Evolutionary conservation across 2,888 invertebrate species (phyloP), one percentile per base, ranked within the genome.

Genomic region (Melanchra persicariae): DNA sequence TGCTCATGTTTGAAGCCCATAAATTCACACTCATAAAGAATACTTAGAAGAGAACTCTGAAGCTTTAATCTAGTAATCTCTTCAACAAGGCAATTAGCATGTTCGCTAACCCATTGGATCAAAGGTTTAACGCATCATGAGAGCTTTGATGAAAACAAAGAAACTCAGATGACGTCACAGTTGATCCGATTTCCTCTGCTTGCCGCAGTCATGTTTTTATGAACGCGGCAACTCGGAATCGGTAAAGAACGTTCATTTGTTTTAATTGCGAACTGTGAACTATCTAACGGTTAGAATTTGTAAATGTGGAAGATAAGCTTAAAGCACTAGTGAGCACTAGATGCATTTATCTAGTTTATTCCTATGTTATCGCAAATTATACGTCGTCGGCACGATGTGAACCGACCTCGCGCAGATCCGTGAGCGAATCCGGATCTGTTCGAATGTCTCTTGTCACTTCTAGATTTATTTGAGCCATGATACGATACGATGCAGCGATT

Each of bases 331-430:
- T 57, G 30, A 65, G 64, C 26, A 69, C 37, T 74, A 24, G 70
- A 71, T 76, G 75, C 75, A 74, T 79, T 84, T 81, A 84, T 84
- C 79, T 82, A 71, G 70, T 78, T 82, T 79, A 81, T 81, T 73
- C 63, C 79, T 79, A 81, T 79, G 79, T 83, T 82, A 86, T 87
- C 82, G 77, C 83, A 74, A 82, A 82, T 86, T 82, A 84, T 79
- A 79, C 74, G 70, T 77, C 72, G 74, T 72, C 70, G 70, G 82
- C 86, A 84, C 87, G 85, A 86, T 75, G 73, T 70, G 78, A 82
- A 83, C 74, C 87, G 90, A 88, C 91, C 91, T 91, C 89, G 91
- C 52, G 60, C 71, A 87, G 87, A 89, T 91, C 90, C 90, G 89
- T 88, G 82, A 90, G 81, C 85, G 78, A 84, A 83, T 87, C 88